These are phyloP conservation scores for Xiphophorus birchmanni DNA, from an alignment of 2,797 vertebrate genomes.

Conservation along the genomic window DNA sequence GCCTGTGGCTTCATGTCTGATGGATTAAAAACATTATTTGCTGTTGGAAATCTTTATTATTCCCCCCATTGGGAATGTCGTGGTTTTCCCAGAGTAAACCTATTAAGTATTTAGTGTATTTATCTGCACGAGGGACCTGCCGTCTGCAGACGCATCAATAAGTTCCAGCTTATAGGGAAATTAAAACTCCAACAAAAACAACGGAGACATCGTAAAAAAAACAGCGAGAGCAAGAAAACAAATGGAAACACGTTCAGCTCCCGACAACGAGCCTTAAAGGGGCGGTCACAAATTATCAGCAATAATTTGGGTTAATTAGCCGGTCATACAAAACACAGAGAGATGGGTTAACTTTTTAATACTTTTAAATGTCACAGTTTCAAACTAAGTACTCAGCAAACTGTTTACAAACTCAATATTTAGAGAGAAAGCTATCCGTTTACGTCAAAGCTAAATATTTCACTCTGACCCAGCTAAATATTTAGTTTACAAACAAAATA, in stretches of 20 bases:
- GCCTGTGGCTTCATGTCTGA: conserved; percentile 1
- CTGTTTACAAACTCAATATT: no score
- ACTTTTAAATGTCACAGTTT: no score
- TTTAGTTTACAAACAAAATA: no score
- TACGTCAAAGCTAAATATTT: no score
- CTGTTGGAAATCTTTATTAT: conserved; percentile 19
- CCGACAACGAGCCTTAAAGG: neutral
- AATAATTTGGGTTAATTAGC: no score
- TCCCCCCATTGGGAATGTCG: neutral
- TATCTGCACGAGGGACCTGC: conserved; percentile 18
- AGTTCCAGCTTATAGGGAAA: conserved; percentile 9
- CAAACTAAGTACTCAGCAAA: no score
- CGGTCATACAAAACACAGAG: no score
- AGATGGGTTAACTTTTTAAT: no score
- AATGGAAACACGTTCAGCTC: neutral
- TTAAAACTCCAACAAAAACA: conserved; percentile 1
- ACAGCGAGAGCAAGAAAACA: neutral
- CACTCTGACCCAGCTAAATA: no score
- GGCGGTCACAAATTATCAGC: no score
- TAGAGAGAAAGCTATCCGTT: no score
- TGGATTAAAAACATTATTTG: conserved; percentile 16
- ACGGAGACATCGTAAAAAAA: neutral
- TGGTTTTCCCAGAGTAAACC: neutral
- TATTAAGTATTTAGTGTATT: conserved; percentile 12
- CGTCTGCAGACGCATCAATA: conserved; percentile 22